phyloP scores from a whole-genome alignment of 1,140 invertebrate genomes.

The Dinothrombium tinctorium region DNA sequence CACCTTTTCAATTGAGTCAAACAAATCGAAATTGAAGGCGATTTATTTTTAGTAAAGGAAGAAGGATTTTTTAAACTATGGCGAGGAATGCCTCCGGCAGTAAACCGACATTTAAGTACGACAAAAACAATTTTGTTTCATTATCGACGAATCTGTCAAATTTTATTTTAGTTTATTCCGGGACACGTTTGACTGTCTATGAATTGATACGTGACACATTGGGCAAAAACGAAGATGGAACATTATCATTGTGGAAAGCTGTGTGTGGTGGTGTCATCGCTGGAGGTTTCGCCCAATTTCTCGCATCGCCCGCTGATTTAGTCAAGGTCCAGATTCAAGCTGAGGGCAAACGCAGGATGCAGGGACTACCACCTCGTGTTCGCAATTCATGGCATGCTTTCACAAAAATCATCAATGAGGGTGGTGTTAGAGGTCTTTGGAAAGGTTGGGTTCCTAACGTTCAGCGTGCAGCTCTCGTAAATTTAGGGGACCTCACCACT shows the following conservation, averaged over 20 bases:
- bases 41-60: too few relatives aligned
- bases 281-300: slow-evolving; percentile 58
- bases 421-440: slow-evolving; percentile 59
- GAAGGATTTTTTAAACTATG: too few relatives aligned
- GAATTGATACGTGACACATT: slow-evolving; percentile 27
- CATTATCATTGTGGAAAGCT: slow-evolving; percentile 30
- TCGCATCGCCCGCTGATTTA: slow-evolving; percentile 66
- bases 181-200: slow-evolving; percentile 29
- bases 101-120: too few relatives aligned
- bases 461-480: slow-evolving; percentile 50
- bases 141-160: slow-evolving; percentile 7
- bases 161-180: slow-evolving; percentile 30
- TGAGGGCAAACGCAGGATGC: slow-evolving; percentile 49
- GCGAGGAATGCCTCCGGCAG: too few relatives aligned
- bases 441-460: slow-evolving; percentile 65
- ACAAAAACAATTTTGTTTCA: too few relatives aligned
- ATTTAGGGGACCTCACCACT: slow-evolving; percentile 54
- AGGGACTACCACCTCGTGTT: slow-evolving; percentile 51
- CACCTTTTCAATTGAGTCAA: too few relatives aligned
- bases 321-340: slow-evolving; percentile 84
- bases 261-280: slow-evolving; percentile 49
- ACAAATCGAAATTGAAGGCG: too few relatives aligned
- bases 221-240: slow-evolving; percentile 22
- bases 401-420: slow-evolving; percentile 38
- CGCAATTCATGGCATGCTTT: slow-evolving; percentile 49